A percentile compares a stretch with the other conserved stretches of the same genome.
phyloP scores from a whole-genome alignment of 2,888 invertebrate species.

The Parnassius smintheus region DNA sequence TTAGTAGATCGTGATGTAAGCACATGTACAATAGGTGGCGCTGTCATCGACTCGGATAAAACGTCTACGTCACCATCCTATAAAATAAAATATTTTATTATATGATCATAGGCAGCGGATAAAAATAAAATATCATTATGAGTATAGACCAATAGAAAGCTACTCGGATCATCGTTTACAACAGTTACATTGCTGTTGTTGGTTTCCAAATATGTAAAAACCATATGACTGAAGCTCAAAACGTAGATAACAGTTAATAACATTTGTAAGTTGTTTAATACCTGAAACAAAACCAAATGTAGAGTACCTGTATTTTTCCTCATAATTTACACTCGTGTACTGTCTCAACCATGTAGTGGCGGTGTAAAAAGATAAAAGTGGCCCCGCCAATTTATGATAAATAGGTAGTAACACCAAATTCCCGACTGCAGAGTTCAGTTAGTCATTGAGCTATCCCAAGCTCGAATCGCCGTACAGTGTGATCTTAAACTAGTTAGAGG shows the following conservation, averaged over 20 bases:
- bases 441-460: too few relatives aligned
- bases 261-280: constrained; percentile 12
- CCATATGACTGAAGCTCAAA: constrained; percentile 8
- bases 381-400: too few relatives aligned
- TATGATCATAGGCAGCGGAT: background rate
- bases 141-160: constrained; percentile 7
- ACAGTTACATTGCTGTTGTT: background rate
- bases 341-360: too few relatives aligned
- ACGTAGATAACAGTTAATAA: constrained; percentile 11
- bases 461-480: too few relatives aligned
- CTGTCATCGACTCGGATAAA: constrained; percentile 39
- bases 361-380: too few relatives aligned
- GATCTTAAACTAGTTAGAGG: too few relatives aligned
- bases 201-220: constrained; percentile 6
- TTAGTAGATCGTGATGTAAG: constrained; percentile 33
- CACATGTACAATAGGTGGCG: constrained; percentile 38
- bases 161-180: background rate
- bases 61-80: constrained; percentile 34
- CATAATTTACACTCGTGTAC: too few relatives aligned
- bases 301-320: background rate
- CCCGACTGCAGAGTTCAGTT: too few relatives aligned
- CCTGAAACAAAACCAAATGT: constrained; percentile 7
- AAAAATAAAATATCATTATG: background rate
- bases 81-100: background rate
- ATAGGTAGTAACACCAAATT: too few relatives aligned